These are phyloP conservation scores for Polyergus mexicanus DNA, from an alignment of 1,140 invertebrate genomes.

Conservation along the genomic window DNA sequence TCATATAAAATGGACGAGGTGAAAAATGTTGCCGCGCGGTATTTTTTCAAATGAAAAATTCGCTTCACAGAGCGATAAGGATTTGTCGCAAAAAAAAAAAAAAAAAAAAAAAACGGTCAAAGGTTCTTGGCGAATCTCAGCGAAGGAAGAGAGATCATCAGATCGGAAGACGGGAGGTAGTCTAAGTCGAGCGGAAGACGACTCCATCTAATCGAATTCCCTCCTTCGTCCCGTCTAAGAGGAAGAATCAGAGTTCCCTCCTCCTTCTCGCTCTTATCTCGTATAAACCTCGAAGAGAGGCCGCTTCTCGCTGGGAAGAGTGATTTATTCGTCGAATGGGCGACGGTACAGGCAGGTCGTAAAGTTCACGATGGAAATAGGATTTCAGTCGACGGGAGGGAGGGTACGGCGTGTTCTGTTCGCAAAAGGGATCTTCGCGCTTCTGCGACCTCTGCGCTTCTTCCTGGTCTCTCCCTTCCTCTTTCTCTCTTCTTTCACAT, in stretches of 20 bases:
- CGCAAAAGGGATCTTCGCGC: constrained; percentile 41
- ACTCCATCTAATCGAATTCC: constrained; percentile 59
- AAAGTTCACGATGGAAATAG: constrained; percentile 65
- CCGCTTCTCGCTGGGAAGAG: constrained; percentile 41
- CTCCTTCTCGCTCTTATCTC: neutral
- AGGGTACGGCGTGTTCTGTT: constrained; percentile 17
- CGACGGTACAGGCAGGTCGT: constrained; percentile 55
- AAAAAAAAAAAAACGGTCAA: neutral
- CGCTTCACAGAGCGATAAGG: no score
- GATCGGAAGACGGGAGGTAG: constrained; percentile 32
- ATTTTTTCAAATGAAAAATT: neutral
- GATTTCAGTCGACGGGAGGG: constrained; percentile 41
- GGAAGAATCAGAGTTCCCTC: neutral
- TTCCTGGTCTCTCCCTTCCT: constrained; percentile 21
- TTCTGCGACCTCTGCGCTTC: constrained; percentile 46
- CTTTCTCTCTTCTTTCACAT: constrained; percentile 12
- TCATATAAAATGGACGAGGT: neutral
- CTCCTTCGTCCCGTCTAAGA: neutral
- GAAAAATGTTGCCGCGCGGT: neutral
- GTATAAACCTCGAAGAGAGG: constrained; percentile 23
- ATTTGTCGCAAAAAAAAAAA: neutral
- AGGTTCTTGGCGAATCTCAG: constrained; percentile 3
- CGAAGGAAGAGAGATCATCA: neutral
- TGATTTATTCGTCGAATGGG: constrained; percentile 64
- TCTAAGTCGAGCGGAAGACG: constrained; percentile 54